A percentile compares a stretch with the other conserved stretches of the same genome.
Conservation (phyloP, 2,888 invertebrate genomes). For the Coenonympha glycerion region DNA sequence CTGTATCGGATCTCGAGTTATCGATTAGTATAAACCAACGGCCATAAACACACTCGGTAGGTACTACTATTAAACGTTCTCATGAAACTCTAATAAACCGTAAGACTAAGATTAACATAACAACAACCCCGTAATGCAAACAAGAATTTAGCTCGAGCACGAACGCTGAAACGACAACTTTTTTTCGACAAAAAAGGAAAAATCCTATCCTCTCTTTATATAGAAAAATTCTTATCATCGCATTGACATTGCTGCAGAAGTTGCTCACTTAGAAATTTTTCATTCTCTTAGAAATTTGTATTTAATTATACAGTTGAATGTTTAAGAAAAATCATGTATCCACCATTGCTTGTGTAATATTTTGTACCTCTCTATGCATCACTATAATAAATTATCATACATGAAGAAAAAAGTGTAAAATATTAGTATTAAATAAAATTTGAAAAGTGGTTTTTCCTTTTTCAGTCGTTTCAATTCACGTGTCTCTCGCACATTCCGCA, state of each 20-base stretch:
- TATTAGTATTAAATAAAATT: background rate
- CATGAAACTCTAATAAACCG: slow-evolving; percentile 63
- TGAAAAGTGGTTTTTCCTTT: slow-evolving; percentile 3
- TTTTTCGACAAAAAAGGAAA: slow-evolving; percentile 14
- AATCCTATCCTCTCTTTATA: background rate
- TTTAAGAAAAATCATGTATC: too few species aligned
- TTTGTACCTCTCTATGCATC: too few species aligned
- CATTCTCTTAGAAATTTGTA: too few species aligned
- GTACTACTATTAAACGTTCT: slow-evolving; percentile 52
- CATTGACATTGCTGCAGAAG: too few species aligned
- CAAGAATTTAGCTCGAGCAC: slow-evolving; percentile 37
- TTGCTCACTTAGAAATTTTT: too few species aligned
- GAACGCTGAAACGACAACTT: background rate
- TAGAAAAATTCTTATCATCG: slow-evolving; percentile 3
- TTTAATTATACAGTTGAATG: too few species aligned
- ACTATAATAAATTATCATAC: too few species aligned
- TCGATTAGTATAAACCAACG: slow-evolving; percentile 59
- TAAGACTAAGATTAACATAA: slow-evolving; percentile 69
- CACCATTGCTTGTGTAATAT: too few species aligned
- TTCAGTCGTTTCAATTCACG: background rate
- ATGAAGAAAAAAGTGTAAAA: background rate
- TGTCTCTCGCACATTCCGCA: background rate
- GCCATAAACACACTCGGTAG: slow-evolving; percentile 52
- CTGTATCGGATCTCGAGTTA: slow-evolving; percentile 57
- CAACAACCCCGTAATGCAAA: slow-evolving; percentile 66